phyloP scores from a whole-genome alignment of 2,113 vertebrate species.

The Macheiramphus alcinus region DNA sequence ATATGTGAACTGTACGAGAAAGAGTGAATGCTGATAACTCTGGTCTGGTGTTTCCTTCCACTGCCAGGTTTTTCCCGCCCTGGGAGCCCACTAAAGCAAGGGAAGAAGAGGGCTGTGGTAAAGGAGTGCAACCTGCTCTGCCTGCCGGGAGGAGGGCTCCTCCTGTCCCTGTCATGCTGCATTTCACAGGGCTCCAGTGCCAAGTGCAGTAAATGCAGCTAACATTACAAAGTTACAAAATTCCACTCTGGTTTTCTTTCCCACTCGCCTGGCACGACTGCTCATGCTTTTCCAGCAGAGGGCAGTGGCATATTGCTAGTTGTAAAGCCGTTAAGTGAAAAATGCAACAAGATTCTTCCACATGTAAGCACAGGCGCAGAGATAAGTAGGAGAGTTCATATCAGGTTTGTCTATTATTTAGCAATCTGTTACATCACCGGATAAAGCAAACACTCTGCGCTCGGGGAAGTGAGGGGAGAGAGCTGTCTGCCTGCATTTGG shows the following conservation, averaged over 20 bases:
- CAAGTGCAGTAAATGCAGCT: background rate
- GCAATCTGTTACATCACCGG: conserved; percentile 18
- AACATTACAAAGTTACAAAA: background rate
- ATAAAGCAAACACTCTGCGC: conserved; percentile 7
- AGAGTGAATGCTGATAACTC: background rate
- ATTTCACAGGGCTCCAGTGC: background rate
- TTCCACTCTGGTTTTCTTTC: background rate
- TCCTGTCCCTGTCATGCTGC: background rate
- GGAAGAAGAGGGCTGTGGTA: background rate
- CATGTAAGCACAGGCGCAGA: background rate
- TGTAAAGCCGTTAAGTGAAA: background rate
- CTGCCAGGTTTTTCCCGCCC: background rate
- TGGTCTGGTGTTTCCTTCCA: background rate
- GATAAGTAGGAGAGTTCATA: conserved; percentile 45
- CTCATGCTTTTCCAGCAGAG: conserved; percentile 34
- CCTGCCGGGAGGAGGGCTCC: accelerated
- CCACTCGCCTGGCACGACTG: accelerated
- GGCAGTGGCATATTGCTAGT: conserved; percentile 22
- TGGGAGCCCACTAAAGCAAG: background rate
- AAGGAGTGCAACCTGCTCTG: background rate
- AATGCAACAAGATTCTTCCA: background rate
- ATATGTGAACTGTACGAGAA: background rate
- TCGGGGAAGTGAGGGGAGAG: background rate
- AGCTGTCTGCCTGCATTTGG: conserved; percentile 21
- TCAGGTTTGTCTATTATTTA: conserved; percentile 41